Evolutionary conservation across 2,113 vertebrate species (phyloP).

Genomic region (zebrafish (Danio rerio)): GRCz12tu NC_133178.1:45526001-45526500

Average conservation of each 20-base stretch:
- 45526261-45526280: constrained; percentile 41
- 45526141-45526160: too few species aligned
- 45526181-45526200: background rate
- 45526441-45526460: constrained; percentile 46
- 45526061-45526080: too few species aligned
- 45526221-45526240: constrained; percentile 18
- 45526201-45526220: background rate
- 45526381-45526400: constrained; percentile 56
- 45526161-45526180: too few species aligned
- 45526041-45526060: too few species aligned
- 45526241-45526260: constrained; percentile 10
- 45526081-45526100: too few species aligned
- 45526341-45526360: constrained; percentile 65
- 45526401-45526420: constrained; percentile 76
- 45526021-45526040: too few species aligned
- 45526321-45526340: constrained; percentile 25
- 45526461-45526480: constrained; percentile 51
- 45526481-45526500: constrained; percentile 8
- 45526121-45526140: too few species aligned
- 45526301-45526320: constrained; percentile 37
- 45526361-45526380: constrained; percentile 74
- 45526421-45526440: constrained; percentile 76
- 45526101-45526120: too few species aligned
- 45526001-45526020: too few species aligned
- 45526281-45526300: constrained; percentile 27